Base-by-base conservation (phyloP, 2,113 vertebrate species). In the Emberiza fucata region DNA sequence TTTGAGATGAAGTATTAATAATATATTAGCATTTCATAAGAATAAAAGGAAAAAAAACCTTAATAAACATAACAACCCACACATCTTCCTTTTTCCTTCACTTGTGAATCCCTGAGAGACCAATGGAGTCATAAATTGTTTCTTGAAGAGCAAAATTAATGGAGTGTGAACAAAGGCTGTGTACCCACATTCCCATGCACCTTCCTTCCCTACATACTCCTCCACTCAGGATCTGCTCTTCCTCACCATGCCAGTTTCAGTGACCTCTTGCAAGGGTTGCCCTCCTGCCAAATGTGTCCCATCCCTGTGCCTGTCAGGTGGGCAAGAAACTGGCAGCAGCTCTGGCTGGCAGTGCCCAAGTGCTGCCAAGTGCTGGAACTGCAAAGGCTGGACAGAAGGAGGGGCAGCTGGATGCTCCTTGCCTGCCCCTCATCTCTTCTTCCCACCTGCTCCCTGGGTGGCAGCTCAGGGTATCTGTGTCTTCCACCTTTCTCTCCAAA, bases 141-240 rank as follows among this genome's bases (percentile, higher is more conserved):
- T 44, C 40, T 56, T 61, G 75, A 73, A 65, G 37, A 53, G 21
- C 20, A 79, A 78, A 65, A 78, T 23, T 9, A 56, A 56, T 6
- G 33, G 12, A 60, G 12, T 25, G 25, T 78, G 83, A 47, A 22
- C 27, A 9, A 8, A 63, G 31, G 31, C 66, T 94, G 50, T 18
- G 10, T 8, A 45, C 25, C 14, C 40, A 23, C 42, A 35, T 11
- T 14, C 9, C 25, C 10, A 22, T 3, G 3, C 1, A 4, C 25
- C 29, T 56, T 47, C 48, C 33, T 50, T 78, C 48, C 17, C 69
- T 54, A 33, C 59, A 45, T 24, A 64, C 40, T 81, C 59, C 42
- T 24, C 25, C 9, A 1, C 59, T 77, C 0, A 0, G 60, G 20
- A 13, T 69, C 69, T 45, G 33, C 16, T 1, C 20, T n/a, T 69